phyloP scores from a whole-genome alignment of 2,797 vertebrate genomes.

The Hybognathus amarus region DNA sequence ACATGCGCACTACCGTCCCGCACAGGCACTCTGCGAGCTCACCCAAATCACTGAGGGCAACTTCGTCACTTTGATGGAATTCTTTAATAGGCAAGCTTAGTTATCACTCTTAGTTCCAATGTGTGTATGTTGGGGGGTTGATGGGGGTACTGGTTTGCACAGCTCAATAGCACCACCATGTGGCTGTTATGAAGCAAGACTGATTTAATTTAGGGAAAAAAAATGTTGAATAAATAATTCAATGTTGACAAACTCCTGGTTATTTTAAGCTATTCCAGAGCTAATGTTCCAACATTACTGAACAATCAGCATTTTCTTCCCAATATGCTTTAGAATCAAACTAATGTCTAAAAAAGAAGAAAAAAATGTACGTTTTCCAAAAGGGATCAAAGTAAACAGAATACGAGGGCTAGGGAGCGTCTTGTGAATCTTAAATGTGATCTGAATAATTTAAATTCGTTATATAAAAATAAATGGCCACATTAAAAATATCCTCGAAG shows the following conservation, averaged over 20 bases:
- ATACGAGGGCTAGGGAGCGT: background rate
- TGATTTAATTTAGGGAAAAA: constrained; percentile 1
- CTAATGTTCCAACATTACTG: constrained; percentile 2
- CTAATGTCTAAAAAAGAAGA: background rate
- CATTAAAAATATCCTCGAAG: background rate
- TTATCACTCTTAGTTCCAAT: constrained; percentile 36
- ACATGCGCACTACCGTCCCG: background rate
- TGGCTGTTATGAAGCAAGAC: constrained; percentile 60
- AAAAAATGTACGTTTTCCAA: background rate
- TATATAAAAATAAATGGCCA: background rate
- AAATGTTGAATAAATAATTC: constrained; percentile 44
- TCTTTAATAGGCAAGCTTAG: constrained; percentile 48
- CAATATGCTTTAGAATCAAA: background rate
- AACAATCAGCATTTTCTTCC: constrained; percentile 4
- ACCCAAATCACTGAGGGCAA: constrained; percentile 33
- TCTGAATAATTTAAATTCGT: constrained; percentile 20
- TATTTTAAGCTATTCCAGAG: background rate
- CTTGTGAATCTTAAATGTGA: background rate
- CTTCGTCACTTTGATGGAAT: constrained; percentile 44
- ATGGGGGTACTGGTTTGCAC: constrained; percentile 40
- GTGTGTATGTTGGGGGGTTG: constrained; percentile 28
- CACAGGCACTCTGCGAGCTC: constrained; percentile 23
- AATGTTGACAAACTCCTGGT: constrained; percentile 49
- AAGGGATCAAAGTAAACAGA: background rate
- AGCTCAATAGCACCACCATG: constrained; percentile 84